phyloP scores from a whole-genome alignment of 2,113 vertebrate genomes.

The Nerophis lumbriciformis region DNA sequence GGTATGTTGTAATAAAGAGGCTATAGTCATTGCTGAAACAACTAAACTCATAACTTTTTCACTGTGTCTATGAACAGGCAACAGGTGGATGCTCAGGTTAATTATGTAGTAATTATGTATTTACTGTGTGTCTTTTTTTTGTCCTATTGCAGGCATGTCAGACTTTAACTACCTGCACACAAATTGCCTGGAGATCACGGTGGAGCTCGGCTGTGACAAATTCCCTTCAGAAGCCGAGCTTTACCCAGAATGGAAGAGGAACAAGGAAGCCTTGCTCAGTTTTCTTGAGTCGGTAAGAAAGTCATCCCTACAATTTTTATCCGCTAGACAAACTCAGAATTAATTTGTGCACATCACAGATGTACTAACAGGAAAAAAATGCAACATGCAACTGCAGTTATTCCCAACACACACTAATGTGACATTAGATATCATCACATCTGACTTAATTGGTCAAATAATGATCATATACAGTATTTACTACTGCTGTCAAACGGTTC shows the following conservation, averaged over 20 bases:
- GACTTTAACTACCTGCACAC: conserved; percentile 97
- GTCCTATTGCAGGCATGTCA: conserved; percentile 80
- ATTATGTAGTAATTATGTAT: no score
- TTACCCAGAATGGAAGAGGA: conserved; percentile 86
- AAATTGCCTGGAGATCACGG: conserved; percentile 91
- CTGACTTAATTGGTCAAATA: no score
- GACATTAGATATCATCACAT: no score
- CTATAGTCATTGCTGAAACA: no score
- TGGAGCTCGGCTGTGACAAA: conserved; percentile 95
- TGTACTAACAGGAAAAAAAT: no score
- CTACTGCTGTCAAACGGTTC: no score
- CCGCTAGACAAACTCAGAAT: neutral
- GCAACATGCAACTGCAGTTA: no score
- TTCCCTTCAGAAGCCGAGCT: conserved; percentile 89
- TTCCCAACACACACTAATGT: no score
- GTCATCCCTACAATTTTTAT: neutral
- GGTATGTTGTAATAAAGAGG: no score
- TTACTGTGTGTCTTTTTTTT: neutral
- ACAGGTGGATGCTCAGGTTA: no score
- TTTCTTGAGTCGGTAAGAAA: conserved; percentile 86
- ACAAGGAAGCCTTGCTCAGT: conserved; percentile 85
- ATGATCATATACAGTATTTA: no score
- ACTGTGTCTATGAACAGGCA: neutral
- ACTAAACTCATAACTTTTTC: neutral
- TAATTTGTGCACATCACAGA: no score